Evolutionary conservation across 2,797 vertebrate species (phyloP), one percentile per base, ranked within the genome.

Genomic region (Discoglossus pictus): DNA sequence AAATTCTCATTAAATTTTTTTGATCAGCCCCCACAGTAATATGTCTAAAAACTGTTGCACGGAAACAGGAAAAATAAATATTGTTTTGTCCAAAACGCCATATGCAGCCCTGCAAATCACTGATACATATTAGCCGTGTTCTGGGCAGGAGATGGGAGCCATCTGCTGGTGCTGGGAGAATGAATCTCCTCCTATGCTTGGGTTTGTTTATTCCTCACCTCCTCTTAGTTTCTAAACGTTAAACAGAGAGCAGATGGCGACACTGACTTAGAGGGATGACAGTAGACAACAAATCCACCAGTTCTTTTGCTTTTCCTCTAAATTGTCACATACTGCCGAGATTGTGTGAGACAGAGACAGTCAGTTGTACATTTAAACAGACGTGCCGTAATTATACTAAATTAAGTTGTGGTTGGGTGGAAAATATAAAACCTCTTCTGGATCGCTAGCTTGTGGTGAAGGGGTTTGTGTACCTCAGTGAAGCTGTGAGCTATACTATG

Each of bases 131-230:
- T 55, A 47, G 42, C 27, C 25, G 40, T 38, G 38, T 36, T 69
- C 27, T 69, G 58, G 53, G 66, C 48, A 46, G 58, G 15, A 16
- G 10, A 24, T 61, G 47, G 21, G 66, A 69, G 66, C 66, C 66
- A 69, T 69, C 66, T 69, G 66, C 66, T 61, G 66, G 66, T 54
- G 10, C 15, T 39, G 42, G 11, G 46, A 60, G 25, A 43, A 44
- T n/a, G 18, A 20, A 16, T 46, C 31, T 53, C 31, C 39, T 61
- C 40, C 25, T 54, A 21, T 54, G 40, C 31, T 24, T 46, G 11
- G 4, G 16, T 24, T 54, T 69, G 66, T 55, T 69, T 40, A 34
- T 51, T 50, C 16, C 2, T 23, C 24, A 48, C 46, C n/a, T 36
- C n/a, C 43, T 61, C 47, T 52, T 56, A 61, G 47, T 68, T 61